Conservation (phyloP, 2,113 vertebrate genomes). For the Bucco capensis region DNA sequence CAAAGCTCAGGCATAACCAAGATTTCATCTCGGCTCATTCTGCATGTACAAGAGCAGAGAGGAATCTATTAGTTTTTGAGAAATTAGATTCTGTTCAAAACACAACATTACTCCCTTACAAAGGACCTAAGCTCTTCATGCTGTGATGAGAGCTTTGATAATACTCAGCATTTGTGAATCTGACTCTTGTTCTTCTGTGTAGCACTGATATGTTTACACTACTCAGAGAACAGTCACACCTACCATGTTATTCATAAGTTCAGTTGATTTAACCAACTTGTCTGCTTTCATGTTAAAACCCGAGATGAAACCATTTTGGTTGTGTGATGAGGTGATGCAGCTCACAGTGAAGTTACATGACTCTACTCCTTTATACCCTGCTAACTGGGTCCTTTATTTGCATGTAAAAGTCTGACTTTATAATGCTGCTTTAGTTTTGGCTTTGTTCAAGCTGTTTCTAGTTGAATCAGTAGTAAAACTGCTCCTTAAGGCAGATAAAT, state of each 20-base stretch:
- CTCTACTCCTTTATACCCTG: neutral
- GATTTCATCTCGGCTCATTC: neutral
- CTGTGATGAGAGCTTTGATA: neutral
- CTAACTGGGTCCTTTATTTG: slow-evolving; percentile 28
- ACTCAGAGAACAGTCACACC: neutral
- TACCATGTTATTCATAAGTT: neutral
- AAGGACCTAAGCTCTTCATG: neutral
- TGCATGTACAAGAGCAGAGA: neutral
- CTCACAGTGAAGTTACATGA: neutral
- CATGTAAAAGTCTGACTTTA: slow-evolving; percentile 55
- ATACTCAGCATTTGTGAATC: neutral
- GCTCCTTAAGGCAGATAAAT: slow-evolving; percentile 66
- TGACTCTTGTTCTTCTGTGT: neutral
- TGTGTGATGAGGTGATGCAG: neutral
- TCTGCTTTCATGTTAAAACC: neutral
- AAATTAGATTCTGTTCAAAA: neutral
- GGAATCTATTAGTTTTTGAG: neutral
- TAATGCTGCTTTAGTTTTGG: slow-evolving; percentile 56
- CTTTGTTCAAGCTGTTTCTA: slow-evolving; percentile 58
- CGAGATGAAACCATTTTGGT: neutral
- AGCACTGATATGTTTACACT: neutral
- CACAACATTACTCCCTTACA: neutral
- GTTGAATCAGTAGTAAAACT: slow-evolving; percentile 49
- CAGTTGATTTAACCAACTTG: neutral
- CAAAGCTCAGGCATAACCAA: neutral